Base-by-base conservation (phyloP, 2,113 vertebrate species). In the Entomyzon cyanotis region DNA sequence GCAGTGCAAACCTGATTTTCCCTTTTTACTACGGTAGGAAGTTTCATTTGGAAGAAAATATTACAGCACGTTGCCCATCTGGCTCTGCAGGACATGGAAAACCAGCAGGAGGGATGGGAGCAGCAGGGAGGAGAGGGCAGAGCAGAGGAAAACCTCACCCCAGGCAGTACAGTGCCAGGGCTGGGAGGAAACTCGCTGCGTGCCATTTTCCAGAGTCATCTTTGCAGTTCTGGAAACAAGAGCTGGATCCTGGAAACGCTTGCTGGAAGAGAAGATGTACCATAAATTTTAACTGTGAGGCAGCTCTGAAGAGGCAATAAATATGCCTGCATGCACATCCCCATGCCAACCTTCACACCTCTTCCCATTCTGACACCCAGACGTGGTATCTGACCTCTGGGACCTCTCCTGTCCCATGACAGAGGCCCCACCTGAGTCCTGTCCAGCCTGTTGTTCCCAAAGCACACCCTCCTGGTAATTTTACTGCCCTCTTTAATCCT, bases 41-140 rank as follows among this genome's bases (percentile, higher is more conserved):
- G 58, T 8, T 49, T 70, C 7, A 52, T 52, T 74, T 23, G 17
- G 75, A 74, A 88, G 75, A 55, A 87, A 79, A 44, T 25, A 59
- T 10, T 17, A 18, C 20, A 75, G 60, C 37, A 24, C 0, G 0
- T 20, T n/a, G 30, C 19, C 55, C 0, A 0, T 23, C 39, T 19
- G 11, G 64, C 68, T 73, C 64, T 64, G 68, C 63, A 68, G 58
- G 28, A 55, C 0, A 6, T 3, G 5, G 41, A 64, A 93, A 81
- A 68, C 30, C 42, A 83, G 35, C 23, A 37, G 63, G 39, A 93
- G 52, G 46, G 64, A 58, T 42, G 28, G 35, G 24, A 84, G 22
- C 44, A 67, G 39, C 46, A 35, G 42, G 65, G 62, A 84, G 37
- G 56, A 70, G 19, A 12, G 31, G 47, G 39, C 37, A 68, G 50